Conservation (phyloP, 2,888 invertebrate species). For the Villa cingulata region DNA sequence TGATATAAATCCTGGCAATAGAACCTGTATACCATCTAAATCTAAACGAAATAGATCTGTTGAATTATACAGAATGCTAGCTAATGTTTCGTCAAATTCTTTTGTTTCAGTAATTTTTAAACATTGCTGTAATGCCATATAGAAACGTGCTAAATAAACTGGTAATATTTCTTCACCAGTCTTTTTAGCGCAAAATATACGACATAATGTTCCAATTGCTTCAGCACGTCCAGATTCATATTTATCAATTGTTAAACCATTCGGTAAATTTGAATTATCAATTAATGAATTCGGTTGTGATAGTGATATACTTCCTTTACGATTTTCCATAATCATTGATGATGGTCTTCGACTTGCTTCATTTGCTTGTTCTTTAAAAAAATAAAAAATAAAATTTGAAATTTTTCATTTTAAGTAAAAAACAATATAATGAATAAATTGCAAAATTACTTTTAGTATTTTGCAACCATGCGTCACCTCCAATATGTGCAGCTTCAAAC, state of each 20-base stretch:
- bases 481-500: constrained; percentile 88
- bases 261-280: constrained; percentile 52
- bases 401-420: no score
- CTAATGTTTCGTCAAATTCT: constrained; percentile 65
- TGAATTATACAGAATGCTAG: constrained; percentile 76
- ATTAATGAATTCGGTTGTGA: constrained; percentile 52
- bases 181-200: constrained; percentile 91
- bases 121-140: constrained; percentile 81
- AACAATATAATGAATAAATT: no score
- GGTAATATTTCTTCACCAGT: constrained; percentile 81
- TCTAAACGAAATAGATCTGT: constrained; percentile 80
- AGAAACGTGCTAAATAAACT: constrained; percentile 85
- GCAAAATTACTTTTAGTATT: constrained; percentile 39
- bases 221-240: constrained; percentile 82
- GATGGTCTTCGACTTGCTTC: constrained; percentile 48
- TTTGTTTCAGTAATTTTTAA: constrained; percentile 52
- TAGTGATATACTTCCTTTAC: constrained; percentile 40
- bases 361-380: constrained; percentile 30
- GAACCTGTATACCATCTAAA: constrained; percentile 79
- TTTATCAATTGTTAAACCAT: constrained; percentile 58
- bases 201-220: constrained; percentile 86
- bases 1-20: constrained; percentile 78
- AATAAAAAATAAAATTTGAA: neutral
- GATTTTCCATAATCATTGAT: constrained; percentile 50
- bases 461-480: constrained; percentile 51